Evolutionary conservation across 23 tunicate species (phyloP).

Genomic region (Trididemnum miniatum): DNA sequence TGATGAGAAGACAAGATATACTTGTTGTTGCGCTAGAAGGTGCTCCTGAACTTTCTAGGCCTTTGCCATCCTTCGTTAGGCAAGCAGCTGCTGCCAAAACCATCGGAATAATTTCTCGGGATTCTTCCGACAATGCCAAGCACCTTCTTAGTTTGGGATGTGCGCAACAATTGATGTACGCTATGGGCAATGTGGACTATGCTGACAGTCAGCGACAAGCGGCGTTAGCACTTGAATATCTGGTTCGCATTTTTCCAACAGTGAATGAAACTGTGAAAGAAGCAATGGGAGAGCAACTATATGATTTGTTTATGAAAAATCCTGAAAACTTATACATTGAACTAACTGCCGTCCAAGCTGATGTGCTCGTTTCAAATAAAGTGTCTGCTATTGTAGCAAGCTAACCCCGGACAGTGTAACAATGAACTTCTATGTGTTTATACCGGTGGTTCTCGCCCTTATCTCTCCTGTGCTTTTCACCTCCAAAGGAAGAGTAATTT

Average conservation of each 20-base stretch:
- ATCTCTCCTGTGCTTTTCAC: too few species aligned
- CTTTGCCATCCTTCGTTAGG: slow-evolving; percentile 76
- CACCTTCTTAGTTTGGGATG: slow-evolving; percentile 44
- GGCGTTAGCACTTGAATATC: slow-evolving; percentile 76
- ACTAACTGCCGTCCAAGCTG: slow-evolving; percentile 75
- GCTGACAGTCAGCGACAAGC: slow-evolving; percentile 89
- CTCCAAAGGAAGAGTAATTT: too few species aligned
- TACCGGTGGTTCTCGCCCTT: too few species aligned
- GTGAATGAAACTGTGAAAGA: slow-evolving; percentile 84
- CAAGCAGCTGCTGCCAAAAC: slow-evolving; percentile 94
- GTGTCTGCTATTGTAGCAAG: slow-evolving; percentile 23
- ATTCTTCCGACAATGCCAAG: slow-evolving; percentile 51
- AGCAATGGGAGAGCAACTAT: slow-evolving; percentile 89
- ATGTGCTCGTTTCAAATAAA: slow-evolving; percentile 87
- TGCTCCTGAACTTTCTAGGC: slow-evolving; percentile 58
- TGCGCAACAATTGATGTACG: slow-evolving; percentile 60
- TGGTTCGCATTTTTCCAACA: slow-evolving; percentile 75
- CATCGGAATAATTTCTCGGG: slow-evolving; percentile 75
- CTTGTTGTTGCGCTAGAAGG: slow-evolving; percentile 42
- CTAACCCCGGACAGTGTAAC: too few species aligned
- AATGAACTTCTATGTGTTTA: too few species aligned
- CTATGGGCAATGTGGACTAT: slow-evolving; percentile 92
- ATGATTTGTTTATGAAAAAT: slow-evolving; percentile 55
- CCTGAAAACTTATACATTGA: slow-evolving; percentile 77
- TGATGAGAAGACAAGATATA: slow-evolving; percentile 29